Evolutionary conservation across 2,113 vertebrate species (phyloP), one percentile per base, ranked within the genome.

Genomic region (Willisornis vidua): DNA sequence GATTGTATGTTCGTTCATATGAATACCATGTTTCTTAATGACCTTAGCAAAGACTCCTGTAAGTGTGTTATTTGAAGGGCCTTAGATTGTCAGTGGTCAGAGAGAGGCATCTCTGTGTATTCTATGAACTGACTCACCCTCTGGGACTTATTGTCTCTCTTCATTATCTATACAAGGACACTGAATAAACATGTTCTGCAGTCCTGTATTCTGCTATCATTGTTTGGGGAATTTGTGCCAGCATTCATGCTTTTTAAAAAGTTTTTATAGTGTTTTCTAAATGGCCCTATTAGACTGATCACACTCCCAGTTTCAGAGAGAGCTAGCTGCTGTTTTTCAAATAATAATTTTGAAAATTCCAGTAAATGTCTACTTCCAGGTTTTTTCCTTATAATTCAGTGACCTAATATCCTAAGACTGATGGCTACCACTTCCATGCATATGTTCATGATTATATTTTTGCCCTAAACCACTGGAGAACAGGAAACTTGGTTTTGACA

Each of bases 401-500:
- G 86, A 79, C 45, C 87, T 95, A 90, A 96, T 91, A 95, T 97
- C 93, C 91, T 94, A 89, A 84, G 17, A 37, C 65, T 89, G 87
- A 95, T 94, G 73, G 58, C 70, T 87, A 58, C 66, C 86, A 94
- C 71, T 94, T 96, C 81, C 91, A 92, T 31, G 70, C 91, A 91
- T 89, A 83, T 94, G 91, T 92, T 96, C 24, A 1, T 75, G 65
- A 93, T 96, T 95, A 87, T 61, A 51, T 66, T 95, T 94, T 94
- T 95, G 89, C 93, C 94, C 58, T 65, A 91, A 85, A 51, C 84
- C 49, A 76, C 87, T 61, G 24, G 62, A 92, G 93, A 91, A 89
- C 94, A 91, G 96, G 95, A 96, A 97, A 85, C 74, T 87, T 87
- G 77, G 8, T 82, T 95, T 76, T 97, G 93, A 92, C 87, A 91